Evolutionary conservation across 2,888 invertebrate species (phyloP).

Genomic region (Aspidapion aeneum): DNA sequence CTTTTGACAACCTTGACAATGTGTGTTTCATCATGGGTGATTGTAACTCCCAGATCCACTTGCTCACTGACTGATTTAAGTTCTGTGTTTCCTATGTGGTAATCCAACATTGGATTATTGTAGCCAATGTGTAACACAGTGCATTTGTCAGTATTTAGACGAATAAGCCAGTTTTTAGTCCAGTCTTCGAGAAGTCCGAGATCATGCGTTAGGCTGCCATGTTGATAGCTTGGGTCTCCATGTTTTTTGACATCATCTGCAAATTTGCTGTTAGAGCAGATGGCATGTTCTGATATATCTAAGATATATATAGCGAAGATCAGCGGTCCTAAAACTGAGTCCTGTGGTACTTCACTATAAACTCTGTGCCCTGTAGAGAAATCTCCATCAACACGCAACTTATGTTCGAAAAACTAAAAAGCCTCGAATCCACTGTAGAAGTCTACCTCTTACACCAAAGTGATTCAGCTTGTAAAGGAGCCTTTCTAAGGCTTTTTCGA

Average conservation of each 20-base stretch:
- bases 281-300: neutral
- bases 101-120: neutral
- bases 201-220: too few relatives aligned
- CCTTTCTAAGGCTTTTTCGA: neutral
- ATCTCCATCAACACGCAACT: neutral
- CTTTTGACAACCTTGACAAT: neutral
- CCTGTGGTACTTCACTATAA: neutral
- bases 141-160: too few relatives aligned
- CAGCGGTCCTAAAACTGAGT: neutral
- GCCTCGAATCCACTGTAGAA: neutral
- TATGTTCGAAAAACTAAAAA: neutral
- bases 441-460: neutral
- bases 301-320: neutral
- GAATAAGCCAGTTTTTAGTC: neutral
- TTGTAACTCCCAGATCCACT: neutral
- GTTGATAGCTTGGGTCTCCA: too few relatives aligned
- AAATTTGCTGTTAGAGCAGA: too few relatives aligned
- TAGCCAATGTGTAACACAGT: too few relatives aligned
- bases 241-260: too few relatives aligned
- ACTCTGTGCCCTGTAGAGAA: neutral
- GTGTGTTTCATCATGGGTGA: neutral
- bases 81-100: neutral
- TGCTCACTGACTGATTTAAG: neutral
- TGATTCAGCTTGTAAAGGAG: too few relatives aligned
- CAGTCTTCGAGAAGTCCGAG: neutral